A percentile compares a stretch with the other conserved stretches of the same genome.
These are phyloP conservation scores for Unio delphinus DNA, from an alignment of 2,888 invertebrate genomes.

Conservation along the genomic window DNA sequence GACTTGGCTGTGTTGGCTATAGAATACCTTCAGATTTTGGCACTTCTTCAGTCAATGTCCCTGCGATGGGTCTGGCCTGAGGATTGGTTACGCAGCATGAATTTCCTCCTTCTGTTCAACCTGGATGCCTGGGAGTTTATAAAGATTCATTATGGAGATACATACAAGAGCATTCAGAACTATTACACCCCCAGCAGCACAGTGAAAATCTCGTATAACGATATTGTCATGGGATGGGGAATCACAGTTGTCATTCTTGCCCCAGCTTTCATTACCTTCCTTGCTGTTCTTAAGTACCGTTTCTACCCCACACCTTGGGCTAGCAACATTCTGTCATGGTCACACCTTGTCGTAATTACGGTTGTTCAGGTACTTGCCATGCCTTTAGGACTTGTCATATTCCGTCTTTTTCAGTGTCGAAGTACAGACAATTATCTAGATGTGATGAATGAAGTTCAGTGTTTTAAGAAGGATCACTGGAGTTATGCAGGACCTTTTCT, in stretches of 20 bases:
- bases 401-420: conserved; percentile 60
- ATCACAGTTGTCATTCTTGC: conserved; percentile 26
- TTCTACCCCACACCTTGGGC: conserved; percentile 53
- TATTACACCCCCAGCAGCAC: conserved; percentile 50
- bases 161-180: conserved; percentile 51
- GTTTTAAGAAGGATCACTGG: conserved; percentile 57
- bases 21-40: conserved; percentile 61
- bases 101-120: conserved; percentile 60
- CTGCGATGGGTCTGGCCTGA: conserved; percentile 64
- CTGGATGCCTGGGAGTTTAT: conserved; percentile 64
- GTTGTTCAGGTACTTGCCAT: conserved; percentile 55
- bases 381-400: conserved; percentile 56
- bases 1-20: conserved; percentile 54
- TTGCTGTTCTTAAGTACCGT: conserved; percentile 38
- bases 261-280: conserved; percentile 37
- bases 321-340: conserved; percentile 45
- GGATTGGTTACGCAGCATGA: conserved; percentile 47
- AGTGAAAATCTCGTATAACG: conserved; percentile 47
- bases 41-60: conserved; percentile 62
- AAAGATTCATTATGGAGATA: conserved; percentile 48
- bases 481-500: conserved; percentile 49
- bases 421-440: conserved; percentile 41
- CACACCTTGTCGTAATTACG: conserved; percentile 51
- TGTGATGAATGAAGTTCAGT: conserved; percentile 51
- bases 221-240: conserved; percentile 55